Evolutionary conservation across 2,113 vertebrate species (phyloP), one percentile per base, ranked within the genome.

Genomic region (Gnathonemus longibarbis): DNA sequence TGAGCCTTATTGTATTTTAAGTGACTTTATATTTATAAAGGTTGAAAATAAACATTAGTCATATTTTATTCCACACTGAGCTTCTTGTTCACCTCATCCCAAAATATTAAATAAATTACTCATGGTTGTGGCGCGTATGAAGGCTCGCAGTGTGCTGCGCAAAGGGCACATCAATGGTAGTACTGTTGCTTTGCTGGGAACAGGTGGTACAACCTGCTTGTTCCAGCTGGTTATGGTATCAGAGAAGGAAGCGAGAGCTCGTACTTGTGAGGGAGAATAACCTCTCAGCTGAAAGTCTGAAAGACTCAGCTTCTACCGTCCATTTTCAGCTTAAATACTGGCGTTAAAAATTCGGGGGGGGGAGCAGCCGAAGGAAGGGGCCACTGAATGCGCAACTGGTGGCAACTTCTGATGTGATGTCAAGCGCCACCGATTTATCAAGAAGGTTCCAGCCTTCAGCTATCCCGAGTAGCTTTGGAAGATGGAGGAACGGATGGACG

Each of bases 21-120:
- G 89, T 84, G 80, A 53, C 89, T 85, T 74, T 89, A 89, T 89
- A 85, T 84, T 84, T 89, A 70, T 84, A 84, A 84, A 89, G 31
- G 49, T 84, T 24, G 77, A 45, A 89, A 56, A 84, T 89, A 89
- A 89, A 84, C 50, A 84, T 89, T 50, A 62, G 11, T 89, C 80
- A 85, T 53, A 49, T 89, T 89, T 85, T 89, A 89, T 56, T 39
- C 42, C 52, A 62, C 77, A 62, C 48, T 17, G 70, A 48, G 50
- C 35, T 62, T 85, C 53, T 49, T 84, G 39, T 53, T 58, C 35
- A 84, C 50, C 74, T 56, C 77, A 11, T 84, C 77, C 10, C 11
- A 27, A 89, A 89, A 89, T 62, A 89, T 85, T 85, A 84, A 84
- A 85, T 24, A 48, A 62, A 89, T 89, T 56, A 89, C 21, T 89